A percentile compares a stretch with the other conserved stretches of the same genome.
Conservation (phyloP, 2,888 invertebrate species). For the Volucella zonaria region DNA sequence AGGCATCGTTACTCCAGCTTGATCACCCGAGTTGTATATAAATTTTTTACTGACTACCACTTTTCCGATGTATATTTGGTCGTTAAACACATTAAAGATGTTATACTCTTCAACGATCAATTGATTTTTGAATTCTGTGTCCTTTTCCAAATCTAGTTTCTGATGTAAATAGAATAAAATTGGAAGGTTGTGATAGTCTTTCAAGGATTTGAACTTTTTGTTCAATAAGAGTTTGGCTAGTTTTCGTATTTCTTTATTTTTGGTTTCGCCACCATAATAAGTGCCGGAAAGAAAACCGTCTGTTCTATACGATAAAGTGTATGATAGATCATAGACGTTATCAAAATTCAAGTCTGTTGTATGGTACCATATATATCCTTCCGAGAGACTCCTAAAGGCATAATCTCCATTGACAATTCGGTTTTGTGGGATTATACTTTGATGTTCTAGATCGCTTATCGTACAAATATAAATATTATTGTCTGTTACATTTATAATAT, state of each 20-base stretch:
- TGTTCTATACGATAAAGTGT: not conserved
- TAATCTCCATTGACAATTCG: not conserved
- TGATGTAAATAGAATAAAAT: not conserved
- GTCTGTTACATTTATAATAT: not conserved
- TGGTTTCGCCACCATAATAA: not conserved
- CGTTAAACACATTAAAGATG: not conserved
- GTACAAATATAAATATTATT: conserved; percentile 4
- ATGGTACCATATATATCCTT: conserved; percentile 10
- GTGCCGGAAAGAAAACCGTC: not conserved
- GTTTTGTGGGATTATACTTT: not conserved
- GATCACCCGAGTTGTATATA: not conserved
- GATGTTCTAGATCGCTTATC: conserved; percentile 1
- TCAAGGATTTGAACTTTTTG: not conserved
- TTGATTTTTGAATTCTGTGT: not conserved
- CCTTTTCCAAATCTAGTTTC: not conserved
- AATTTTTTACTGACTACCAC: not conserved
- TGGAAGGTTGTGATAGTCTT: conserved; percentile 4
- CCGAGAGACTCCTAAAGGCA: not conserved
- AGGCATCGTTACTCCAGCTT: conserved; percentile 3
- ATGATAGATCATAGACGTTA: not conserved
- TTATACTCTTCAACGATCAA: not conserved
- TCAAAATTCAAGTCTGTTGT: not conserved
- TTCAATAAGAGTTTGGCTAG: not conserved
- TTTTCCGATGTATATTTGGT: not conserved
- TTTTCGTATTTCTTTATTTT: not conserved